These are phyloP conservation scores for Cranoglanis bouderius DNA, from an alignment of 2,113 vertebrate genomes.

Conservation along the genomic window DNA sequence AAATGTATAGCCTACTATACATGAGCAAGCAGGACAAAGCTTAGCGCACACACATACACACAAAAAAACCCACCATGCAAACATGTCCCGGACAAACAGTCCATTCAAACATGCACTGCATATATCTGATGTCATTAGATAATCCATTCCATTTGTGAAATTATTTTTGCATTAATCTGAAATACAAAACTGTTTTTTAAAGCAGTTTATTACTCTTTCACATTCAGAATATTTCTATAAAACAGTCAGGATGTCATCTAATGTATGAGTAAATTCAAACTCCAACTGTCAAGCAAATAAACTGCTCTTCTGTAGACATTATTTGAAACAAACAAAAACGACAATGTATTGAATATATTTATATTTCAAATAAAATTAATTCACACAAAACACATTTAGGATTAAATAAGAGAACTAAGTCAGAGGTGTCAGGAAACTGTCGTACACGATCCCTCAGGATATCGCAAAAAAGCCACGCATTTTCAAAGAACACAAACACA, in stretches of 20 bases:
- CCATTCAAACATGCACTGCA: conserved; percentile 33
- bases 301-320: conserved; percentile 60
- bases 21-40: not conserved
- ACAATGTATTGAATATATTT: conserved; percentile 71
- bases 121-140: not conserved
- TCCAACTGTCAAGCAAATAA: conserved; percentile 31
- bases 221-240: conserved; percentile 3
- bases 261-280: conserved; percentile 14
- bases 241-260: conserved; percentile 10
- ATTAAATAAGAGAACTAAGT: conserved; percentile 68
- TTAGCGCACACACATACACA: not conserved
- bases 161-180: not conserved
- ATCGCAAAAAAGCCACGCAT: conserved; percentile 21
- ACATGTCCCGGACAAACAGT: no score
- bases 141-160: conserved; percentile 7
- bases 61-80: not conserved
- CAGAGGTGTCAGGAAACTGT: conserved; percentile 28
- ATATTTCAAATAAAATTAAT: conserved; percentile 72
- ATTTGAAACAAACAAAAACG: conserved; percentile 44
- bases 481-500: conserved; percentile 33
- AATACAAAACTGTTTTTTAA: conserved; percentile 5
- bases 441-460: conserved; percentile 30
- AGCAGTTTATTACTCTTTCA: not conserved
- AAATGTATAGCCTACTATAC: not conserved
- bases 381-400: conserved; percentile 75